Percentiles rank a stretch among this genome's conserved stretches.
Conservation (phyloP, 1,140 invertebrate genomes). For the Thalassaphorura encarpata region DNA sequence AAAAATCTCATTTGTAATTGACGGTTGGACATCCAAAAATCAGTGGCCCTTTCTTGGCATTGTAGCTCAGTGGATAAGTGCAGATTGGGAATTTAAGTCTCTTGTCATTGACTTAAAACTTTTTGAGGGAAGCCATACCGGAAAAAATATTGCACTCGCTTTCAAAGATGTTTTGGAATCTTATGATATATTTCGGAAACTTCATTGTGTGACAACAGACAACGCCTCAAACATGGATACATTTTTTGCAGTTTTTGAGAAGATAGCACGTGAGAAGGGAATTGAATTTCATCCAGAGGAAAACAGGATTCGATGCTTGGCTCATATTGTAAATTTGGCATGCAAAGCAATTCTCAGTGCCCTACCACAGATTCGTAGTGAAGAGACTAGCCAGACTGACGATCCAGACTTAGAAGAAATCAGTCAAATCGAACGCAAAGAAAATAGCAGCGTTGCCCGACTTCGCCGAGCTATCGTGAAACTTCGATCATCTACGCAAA, state of each 20-base stretch:
- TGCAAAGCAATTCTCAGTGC: neutral
- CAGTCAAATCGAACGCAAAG: neutral
- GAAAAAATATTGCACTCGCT: conserved; percentile 18
- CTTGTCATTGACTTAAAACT: conserved; percentile 7
- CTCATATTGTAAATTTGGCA: conserved; percentile 13
- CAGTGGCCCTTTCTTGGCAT: conserved; percentile 34
- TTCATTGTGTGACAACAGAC: conserved; percentile 28
- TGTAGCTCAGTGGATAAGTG: conserved; percentile 34
- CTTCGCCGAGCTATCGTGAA: too few relatives aligned
- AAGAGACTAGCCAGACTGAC: neutral
- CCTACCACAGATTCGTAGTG: too few relatives aligned
- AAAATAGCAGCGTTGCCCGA: neutral
- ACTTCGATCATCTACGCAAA: conserved; percentile 7
- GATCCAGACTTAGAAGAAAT: neutral
- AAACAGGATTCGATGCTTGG: conserved; percentile 2
- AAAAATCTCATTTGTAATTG: conserved; percentile 32
- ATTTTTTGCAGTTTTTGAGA: conserved; percentile 2
- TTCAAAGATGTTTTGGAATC: conserved; percentile 18
- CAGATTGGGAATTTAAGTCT: conserved; percentile 1
- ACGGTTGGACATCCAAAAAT: conserved; percentile 35
- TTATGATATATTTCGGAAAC: conserved; percentile 30
- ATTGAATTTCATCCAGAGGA: neutral
- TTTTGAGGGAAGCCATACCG: conserved; percentile 26
- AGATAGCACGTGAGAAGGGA: conserved; percentile 3
- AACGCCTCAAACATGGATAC: conserved; percentile 34